Base-by-base conservation (phyloP, 2,888 invertebrate species). In the Orgyia antiqua region DNA sequence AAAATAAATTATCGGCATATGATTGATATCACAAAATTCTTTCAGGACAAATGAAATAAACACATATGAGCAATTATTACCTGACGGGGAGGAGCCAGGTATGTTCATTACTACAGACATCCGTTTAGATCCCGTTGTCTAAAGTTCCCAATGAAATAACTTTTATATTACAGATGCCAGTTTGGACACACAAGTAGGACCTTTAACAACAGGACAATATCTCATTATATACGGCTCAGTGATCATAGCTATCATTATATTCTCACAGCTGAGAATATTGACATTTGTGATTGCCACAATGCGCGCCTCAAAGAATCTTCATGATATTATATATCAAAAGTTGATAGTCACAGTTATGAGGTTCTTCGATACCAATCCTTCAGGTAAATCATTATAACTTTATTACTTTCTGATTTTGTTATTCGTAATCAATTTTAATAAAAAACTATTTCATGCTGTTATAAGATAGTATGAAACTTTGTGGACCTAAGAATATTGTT, bases 361-460 rank as follows among this genome's bases (percentile, higher is more conserved):
- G 36, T 95, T 95, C 69, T 96, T 95, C 58, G 92, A 94, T 56
- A 89, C 87, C 0, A 94, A 94, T 69, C 91, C 94, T 3, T 90
- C 93, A 27, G 93, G 93, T 91, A 69, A 86, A 82, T 50, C 17
- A n/a, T n/a, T n/a, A 10, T 12, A 1, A 21, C 21, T 2, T n/a
- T 21, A 2, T 21, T 21, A 21, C 4, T 10, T 21, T 21, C n/a
- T n/a, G n/a, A n/a, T n/a, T n/a, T n/a, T n/a, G n/a, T n/a, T n/a
- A n/a, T n/a, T n/a, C n/a, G n/a, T n/a, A n/a, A n/a, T n/a, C n/a
- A n/a, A n/a, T n/a, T n/a, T n/a, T n/a, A n/a, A n/a, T n/a, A n/a
- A n/a, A n/a, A n/a, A n/a, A n/a, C n/a, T n/a, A n/a, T n/a, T n/a
- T n/a, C n/a, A n/a, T n/a, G n/a, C n/a, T n/a, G n/a, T n/a, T n/a